Conservation (phyloP, 2,113 vertebrate species). For the Xiphophorus maculatus region DNA sequence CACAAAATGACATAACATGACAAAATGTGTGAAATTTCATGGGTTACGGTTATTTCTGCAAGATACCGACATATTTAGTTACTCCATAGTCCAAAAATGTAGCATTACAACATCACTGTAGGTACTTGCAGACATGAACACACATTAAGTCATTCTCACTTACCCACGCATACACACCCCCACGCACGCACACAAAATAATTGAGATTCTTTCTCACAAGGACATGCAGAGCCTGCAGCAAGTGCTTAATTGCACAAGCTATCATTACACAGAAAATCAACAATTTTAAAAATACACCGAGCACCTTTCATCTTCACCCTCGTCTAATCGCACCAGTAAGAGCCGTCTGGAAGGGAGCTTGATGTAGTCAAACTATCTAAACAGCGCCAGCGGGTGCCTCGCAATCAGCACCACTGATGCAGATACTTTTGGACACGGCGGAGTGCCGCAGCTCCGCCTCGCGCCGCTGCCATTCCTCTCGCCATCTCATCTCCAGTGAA, state of each 20-base stretch:
- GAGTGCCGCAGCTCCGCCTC: conserved; percentile 66
- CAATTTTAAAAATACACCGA: conserved; percentile 84
- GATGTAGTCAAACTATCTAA: conserved; percentile 83
- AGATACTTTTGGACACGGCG: conserved; percentile 75
- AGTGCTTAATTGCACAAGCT: conserved; percentile 81
- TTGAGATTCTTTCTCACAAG: conserved; percentile 77
- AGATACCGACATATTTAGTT: background rate
- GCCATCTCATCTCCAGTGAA: conserved; percentile 59
- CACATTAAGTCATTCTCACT: conserved; percentile 11
- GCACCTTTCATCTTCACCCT: conserved; percentile 80
- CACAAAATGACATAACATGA: no score
- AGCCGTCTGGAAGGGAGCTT: conserved; percentile 77
- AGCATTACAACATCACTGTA: conserved; percentile 41
- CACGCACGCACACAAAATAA: conserved; percentile 61
- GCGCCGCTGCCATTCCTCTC: conserved; percentile 68
- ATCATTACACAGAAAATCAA: conserved; percentile 84
- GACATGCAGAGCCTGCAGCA: conserved; percentile 79
- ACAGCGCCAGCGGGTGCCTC: conserved; percentile 77
- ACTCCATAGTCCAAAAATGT: conserved; percentile 22
- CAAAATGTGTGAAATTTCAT: no score
- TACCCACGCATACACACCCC: conserved; percentile 1
- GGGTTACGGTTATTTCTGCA: background rate
- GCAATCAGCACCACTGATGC: conserved; percentile 75
- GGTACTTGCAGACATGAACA: conserved; percentile 23
- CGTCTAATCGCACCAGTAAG: conserved; percentile 80